Percentiles rank a stretch among this genome's conserved stretches.
phyloP scores from a whole-genome alignment of 2,113 vertebrate species.

The Neopipo cinnamomea region DNA sequence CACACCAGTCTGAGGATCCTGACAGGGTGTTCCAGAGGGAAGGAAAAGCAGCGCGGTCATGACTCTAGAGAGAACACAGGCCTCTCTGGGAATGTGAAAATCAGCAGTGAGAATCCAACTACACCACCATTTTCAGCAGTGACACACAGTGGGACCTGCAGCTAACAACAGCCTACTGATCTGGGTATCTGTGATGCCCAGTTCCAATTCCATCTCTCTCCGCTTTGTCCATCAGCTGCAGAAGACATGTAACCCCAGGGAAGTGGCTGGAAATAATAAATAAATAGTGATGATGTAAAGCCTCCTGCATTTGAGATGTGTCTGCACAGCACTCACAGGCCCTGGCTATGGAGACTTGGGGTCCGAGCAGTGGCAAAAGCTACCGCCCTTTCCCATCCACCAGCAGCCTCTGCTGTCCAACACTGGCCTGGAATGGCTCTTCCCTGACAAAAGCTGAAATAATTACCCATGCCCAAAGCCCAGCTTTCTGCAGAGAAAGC shows the following conservation, averaged over 20 bases:
- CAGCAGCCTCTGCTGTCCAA: background rate
- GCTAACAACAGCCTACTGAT: background rate
- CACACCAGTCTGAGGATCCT: background rate
- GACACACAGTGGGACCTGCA: background rate
- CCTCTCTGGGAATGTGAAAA: fast-evolving
- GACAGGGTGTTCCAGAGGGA: background rate
- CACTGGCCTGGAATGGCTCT: background rate
- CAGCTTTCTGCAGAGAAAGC: background rate
- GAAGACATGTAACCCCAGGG: background rate
- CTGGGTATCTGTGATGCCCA: background rate
- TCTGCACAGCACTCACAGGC: fast-evolving
- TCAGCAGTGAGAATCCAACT: background rate
- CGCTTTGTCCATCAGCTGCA: background rate
- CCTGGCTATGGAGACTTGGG: fast-evolving
- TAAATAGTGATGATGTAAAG: background rate
- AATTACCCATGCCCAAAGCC: background rate
- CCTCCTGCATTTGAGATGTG: background rate
- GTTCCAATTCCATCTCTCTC: background rate
- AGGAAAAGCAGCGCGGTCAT: fast-evolving
- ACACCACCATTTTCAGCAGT: background rate
- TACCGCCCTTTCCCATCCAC: background rate
- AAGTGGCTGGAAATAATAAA: background rate
- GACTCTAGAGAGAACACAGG: fast-evolving
- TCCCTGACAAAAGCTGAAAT: background rate
- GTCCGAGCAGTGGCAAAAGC: background rate